phyloP scores from a whole-genome alignment of 2,888 invertebrate species.

The Tenthredo notha region DNA sequence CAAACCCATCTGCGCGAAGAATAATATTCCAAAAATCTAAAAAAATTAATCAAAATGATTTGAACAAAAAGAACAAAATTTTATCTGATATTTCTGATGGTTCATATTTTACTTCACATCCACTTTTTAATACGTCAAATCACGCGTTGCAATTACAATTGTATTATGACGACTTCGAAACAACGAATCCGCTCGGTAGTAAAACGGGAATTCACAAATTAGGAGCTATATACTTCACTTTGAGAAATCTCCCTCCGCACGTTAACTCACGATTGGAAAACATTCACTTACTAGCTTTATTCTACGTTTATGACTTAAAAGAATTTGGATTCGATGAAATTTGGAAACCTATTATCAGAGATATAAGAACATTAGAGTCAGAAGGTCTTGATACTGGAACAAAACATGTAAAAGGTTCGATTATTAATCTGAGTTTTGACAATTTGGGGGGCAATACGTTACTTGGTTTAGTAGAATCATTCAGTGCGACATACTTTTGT shows the following conservation, averaged over 20 bases:
- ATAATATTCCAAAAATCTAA: background rate
- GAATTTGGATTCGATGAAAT: background rate
- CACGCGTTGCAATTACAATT: slow-evolving; percentile 54
- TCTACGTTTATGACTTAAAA: slow-evolving; percentile 53
- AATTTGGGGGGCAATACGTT: slow-evolving; percentile 53
- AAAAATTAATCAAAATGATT: background rate
- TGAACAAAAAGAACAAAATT: no score
- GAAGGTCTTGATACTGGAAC: slow-evolving; percentile 53
- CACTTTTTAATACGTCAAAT: slow-evolving; percentile 54
- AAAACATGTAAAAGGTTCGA: slow-evolving; percentile 52
- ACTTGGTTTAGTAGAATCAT: slow-evolving; percentile 60
- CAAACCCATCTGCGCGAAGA: slow-evolving; percentile 11
- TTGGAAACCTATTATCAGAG: slow-evolving; percentile 49
- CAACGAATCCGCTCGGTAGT: slow-evolving; percentile 51
- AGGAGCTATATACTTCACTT: slow-evolving; percentile 57
- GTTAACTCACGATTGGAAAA: slow-evolving; percentile 53
- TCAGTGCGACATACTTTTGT: slow-evolving; percentile 59
- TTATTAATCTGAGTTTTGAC: slow-evolving; percentile 38
- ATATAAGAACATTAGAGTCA: slow-evolving; percentile 56
- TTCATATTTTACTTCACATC: slow-evolving; percentile 53
- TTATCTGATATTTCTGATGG: slow-evolving; percentile 51
- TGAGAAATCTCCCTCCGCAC: slow-evolving; percentile 55
- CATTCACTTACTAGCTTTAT: slow-evolving; percentile 53
- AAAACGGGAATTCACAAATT: slow-evolving; percentile 57
- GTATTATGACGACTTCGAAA: slow-evolving; percentile 50